Percentiles rank a stretch among this genome's conserved stretches.
Conservation (phyloP, 2,888 invertebrate genomes). For the Oscheius sp. region DNA sequence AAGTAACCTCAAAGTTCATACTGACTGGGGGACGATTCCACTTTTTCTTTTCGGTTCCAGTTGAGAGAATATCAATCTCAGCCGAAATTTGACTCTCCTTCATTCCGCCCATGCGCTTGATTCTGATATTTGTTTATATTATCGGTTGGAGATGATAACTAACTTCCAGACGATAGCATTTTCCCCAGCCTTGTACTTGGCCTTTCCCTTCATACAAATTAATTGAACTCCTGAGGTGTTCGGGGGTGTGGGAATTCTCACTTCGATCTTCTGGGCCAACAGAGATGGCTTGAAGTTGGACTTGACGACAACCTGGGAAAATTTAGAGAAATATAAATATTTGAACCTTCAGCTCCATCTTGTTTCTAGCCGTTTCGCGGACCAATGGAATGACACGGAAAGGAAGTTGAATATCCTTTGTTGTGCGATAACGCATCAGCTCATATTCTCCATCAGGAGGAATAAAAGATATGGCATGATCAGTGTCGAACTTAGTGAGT, state of each 20-base stretch:
- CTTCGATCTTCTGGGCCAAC: slow-evolving; percentile 98
- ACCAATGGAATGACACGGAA: slow-evolving; percentile 99
- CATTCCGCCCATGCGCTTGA: slow-evolving; percentile 81
- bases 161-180: slow-evolving; percentile 97
- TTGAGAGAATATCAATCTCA: slow-evolving; percentile 96
- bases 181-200: slow-evolving; percentile 99
- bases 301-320: slow-evolving; percentile 84
- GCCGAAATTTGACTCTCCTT: slow-evolving; percentile 99
- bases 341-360: slow-evolving; percentile 94
- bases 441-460: slow-evolving; percentile 99
- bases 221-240: slow-evolving; percentile 98
- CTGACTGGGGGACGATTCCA: slow-evolving; percentile 99
- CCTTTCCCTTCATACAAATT: slow-evolving; percentile 96
- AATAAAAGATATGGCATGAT: slow-evolving; percentile 99
- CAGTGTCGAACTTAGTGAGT: slow-evolving; percentile 98
- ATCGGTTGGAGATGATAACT: slow-evolving; percentile 70
- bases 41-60: slow-evolving; percentile 89
- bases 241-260: slow-evolving; percentile 93
- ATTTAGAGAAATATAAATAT: not conserved
- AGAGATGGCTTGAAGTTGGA: slow-evolving; percentile 98
- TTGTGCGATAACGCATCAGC: slow-evolving; percentile 98
- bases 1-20: slow-evolving; percentile 90
- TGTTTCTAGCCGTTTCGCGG: slow-evolving; percentile 94
- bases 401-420: slow-evolving; percentile 98
- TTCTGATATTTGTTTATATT: slow-evolving; percentile 69